Base-by-base conservation (phyloP, 1,140 invertebrate genomes). In the Streblospio benedicti region DNA sequence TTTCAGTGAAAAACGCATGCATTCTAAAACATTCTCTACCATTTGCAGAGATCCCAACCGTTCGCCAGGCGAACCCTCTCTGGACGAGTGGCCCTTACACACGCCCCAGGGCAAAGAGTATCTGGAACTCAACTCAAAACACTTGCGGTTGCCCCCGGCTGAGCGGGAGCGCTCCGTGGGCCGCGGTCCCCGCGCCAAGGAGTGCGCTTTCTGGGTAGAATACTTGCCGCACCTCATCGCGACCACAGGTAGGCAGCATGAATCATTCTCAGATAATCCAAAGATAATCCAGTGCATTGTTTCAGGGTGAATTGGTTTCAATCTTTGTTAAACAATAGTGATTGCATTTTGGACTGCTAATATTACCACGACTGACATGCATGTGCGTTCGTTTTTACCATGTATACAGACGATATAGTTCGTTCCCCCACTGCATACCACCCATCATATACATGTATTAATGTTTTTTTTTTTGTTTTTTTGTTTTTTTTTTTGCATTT, bases 151-250 rank as follows among this genome's bases (percentile, higher is more conserved):
- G n/a, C 70, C 58, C 63, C 38, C 57, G 18, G 20, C 43, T 14
- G 58, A 64, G 38, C 65, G 61, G 33, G 50, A 52, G 32, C 49
- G 53, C 25, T 35, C 61, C n/a, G 85, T 89, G 23, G 91, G 91
- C 6, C 83, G 85, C 56, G 93, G 91, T 20, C 87, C 89, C 4
- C 82, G 91, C 60, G 83, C 90, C 59, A 91, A 90, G 76, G 85
- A 95, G 75, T 97, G 93, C 81, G 90, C 91, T 54, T 97, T 97
- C 79, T 97, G 93, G 93, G 90, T 93, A 74, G 87, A 91, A 71
- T 93, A 94, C 75, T 81, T 96, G 73, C 93, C 93, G 55, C 87
- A 91, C 74, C 80, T 96, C 31, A 84, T 91, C 62, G 80, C 85
- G 65, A 84, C 84, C 9, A 77, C 79, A 51, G 72, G 81, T 83